Conservation (phyloP, 2,113 vertebrate species). For the Semicossyphus pulcher region DNA sequence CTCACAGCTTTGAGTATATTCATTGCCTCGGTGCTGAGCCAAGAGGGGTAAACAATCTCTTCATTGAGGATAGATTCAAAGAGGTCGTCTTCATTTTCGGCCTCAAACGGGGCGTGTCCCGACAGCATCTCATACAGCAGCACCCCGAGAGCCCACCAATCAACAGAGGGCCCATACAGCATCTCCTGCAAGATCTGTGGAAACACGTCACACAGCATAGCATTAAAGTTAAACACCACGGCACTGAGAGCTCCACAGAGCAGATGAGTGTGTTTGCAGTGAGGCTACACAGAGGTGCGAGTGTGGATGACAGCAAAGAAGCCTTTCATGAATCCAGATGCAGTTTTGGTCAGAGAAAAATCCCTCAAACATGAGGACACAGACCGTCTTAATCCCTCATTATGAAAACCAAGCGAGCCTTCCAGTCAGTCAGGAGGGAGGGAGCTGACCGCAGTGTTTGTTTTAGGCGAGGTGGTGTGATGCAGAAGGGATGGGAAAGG, state of each 20-base stretch:
- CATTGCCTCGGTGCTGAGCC: conserved; percentile 91
- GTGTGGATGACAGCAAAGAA: conserved; percentile 41
- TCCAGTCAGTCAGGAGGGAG: conserved; percentile 48
- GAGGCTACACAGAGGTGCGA: conserved; percentile 17
- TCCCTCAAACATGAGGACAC: conserved; percentile 2
- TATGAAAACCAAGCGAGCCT: conserved; percentile 40
- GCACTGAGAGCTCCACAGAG: neutral
- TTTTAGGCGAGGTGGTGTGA: conserved; percentile 54
- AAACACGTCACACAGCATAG: conserved; percentile 21
- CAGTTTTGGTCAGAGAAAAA: conserved; percentile 13
- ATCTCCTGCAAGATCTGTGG: conserved; percentile 96
- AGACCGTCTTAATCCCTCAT: conserved; percentile 23
- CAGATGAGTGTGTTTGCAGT: conserved; percentile 7
- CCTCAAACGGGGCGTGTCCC: conserved; percentile 95
- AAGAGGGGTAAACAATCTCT: conserved; percentile 92
- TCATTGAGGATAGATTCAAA: conserved; percentile 97
- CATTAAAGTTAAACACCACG: conserved; percentile 1
- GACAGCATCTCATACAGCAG: conserved; percentile 98
- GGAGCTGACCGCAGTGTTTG: conserved; percentile 49
- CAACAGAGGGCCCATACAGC: conserved; percentile 95
- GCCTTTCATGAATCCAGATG: conserved; percentile 55
- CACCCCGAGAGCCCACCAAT: conserved; percentile 99
- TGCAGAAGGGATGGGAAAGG: conserved; percentile 12
- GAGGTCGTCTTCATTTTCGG: conserved; percentile 96
- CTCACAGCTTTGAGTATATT: conserved; percentile 95